Evolutionary conservation across 2,797 vertebrate species (phyloP), one percentile per base, ranked within the genome.

Genomic region (Sebastes oblongus): DNA sequence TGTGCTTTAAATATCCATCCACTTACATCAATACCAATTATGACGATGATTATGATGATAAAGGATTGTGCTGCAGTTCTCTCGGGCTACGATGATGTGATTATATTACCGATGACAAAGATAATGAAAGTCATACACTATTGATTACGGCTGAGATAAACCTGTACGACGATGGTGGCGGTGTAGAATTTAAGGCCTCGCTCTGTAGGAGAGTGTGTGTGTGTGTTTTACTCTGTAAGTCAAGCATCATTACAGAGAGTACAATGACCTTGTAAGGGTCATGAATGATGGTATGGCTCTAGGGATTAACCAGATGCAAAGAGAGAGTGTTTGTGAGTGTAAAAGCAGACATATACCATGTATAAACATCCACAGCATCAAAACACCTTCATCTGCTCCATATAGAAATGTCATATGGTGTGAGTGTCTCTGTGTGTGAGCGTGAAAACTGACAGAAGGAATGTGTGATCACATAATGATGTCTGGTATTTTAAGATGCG

Each of bases 11-110:
- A 90, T 75, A 91, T 82, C 83, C 86, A 84, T 90, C 76, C 81
- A 75, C 85, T 88, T 66, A 60, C 86, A 86, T 91, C 83, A 86
- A 83, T 89, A 91, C 88, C 80, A 76, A 87, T 90, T 87, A 85
- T 20, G 24, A 80, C 6, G 59, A 80, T 69, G 81, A 88, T 84
- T 82, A 86, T 66, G 52, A 81, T 81, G 83, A 89, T 82, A 82
- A 87, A 88, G 66, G 80, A 88, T 88, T 78, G 72, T 3, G 82
- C 80, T 72, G 10, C 79, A 66, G 32, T 90, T 72, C 78, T 88
- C 79, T 52, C 10, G 0, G 83, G 87, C 85, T 78, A 60, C 66
- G 42, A 78, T 82, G 72, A 77, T 82, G 72, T 79, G 84, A 88
- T 90, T 86, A 80, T 77, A 86, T 88, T 86, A 77, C 60, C 78